Evolutionary conservation across 2,888 invertebrate genomes (phyloP).

Genomic region (Zeuzera pyrina): DNA sequence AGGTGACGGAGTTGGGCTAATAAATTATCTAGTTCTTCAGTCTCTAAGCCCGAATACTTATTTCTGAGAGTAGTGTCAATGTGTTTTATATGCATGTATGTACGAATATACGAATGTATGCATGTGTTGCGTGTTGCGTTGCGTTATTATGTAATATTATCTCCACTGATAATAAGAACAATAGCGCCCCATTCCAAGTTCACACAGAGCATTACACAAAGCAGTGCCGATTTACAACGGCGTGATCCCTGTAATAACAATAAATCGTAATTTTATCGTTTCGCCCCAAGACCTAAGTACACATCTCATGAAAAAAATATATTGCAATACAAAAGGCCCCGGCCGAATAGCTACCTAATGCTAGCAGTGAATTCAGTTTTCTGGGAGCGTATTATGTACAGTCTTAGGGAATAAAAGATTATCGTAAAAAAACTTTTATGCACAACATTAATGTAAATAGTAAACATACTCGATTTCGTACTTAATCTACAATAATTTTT

Average conservation of each 20-base stretch:
- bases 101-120: too few relatives aligned
- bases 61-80: too few relatives aligned
- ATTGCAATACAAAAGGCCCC: slow-evolving; percentile 19
- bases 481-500: too few relatives aligned
- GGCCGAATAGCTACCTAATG: slow-evolving; percentile 16
- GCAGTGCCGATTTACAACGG: slow-evolving; percentile 15
- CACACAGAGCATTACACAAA: slow-evolving; percentile 12
- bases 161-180: slow-evolving; percentile 20
- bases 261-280: slow-evolving; percentile 36
- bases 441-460: too few relatives aligned
- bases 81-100: too few relatives aligned
- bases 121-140: too few relatives aligned
- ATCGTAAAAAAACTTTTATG: slow-evolving; percentile 5
- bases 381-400: slow-evolving; percentile 4
- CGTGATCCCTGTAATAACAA: slow-evolving; percentile 26
- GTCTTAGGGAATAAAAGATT: background rate
- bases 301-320: slow-evolving; percentile 38
- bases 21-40: too few relatives aligned
- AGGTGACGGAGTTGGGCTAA: too few relatives aligned
- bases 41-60: too few relatives aligned
- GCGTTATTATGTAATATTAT: too few relatives aligned
- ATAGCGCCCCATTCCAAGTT: slow-evolving; percentile 11
- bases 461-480: too few relatives aligned
- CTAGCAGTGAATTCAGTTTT: background rate
- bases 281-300: slow-evolving; percentile 22